Base-by-base conservation (phyloP, 2,113 vertebrate species). In the Carassius auratus region DNA sequence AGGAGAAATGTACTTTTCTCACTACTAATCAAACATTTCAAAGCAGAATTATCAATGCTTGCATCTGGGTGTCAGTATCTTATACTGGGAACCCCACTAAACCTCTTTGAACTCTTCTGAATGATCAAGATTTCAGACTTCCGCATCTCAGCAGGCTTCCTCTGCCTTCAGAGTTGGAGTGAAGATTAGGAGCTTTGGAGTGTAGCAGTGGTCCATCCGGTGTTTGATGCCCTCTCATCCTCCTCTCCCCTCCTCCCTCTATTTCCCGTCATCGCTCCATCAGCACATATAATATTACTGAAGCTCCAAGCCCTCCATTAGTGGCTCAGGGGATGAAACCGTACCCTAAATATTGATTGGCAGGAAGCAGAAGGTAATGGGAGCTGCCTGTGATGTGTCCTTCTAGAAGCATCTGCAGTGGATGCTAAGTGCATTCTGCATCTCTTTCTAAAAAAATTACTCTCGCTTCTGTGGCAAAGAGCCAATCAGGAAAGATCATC, bases 321-420 rank as follows among this genome's bases (percentile, higher is more conserved):
- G 96, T 93, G 94, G 95, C 96, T 96, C 95, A 86, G 90, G 97
- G 98, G 97, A 98, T 95, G 94, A 94, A 99, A 98, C 95, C 94
- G 95, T 94, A 97, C 94, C 96, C 96, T 94, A 95, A 92, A 95
- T 98, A 99, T 99, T 95, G 98, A 99, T 99, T 96, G 93, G 93
- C 90, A 94, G 93, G 95, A 96, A 97, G 95, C 94, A 87, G 94
- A 92, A 90, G 94, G 97, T 97, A 99, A 98, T 96, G 91, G 92
- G 96, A 99, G 96, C 95, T 90, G 89, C 91, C 91, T 95, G 86
- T 92, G 93, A 85, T 87, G 78, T 92, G 93, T 92, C 94, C 94
- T 96, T 92, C 89, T 91, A 86, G 87, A 85, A 89, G 90, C 89
- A 85, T 91, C 91, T 91, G 90, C 61, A 59, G 57, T 64, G 86